Evolutionary conservation across 30 jellyfish, hydroid and myxozoan genomes (phyloP), one percentile per base, ranked within the genome.

Genomic region (Aurelia aurita): DNA sequence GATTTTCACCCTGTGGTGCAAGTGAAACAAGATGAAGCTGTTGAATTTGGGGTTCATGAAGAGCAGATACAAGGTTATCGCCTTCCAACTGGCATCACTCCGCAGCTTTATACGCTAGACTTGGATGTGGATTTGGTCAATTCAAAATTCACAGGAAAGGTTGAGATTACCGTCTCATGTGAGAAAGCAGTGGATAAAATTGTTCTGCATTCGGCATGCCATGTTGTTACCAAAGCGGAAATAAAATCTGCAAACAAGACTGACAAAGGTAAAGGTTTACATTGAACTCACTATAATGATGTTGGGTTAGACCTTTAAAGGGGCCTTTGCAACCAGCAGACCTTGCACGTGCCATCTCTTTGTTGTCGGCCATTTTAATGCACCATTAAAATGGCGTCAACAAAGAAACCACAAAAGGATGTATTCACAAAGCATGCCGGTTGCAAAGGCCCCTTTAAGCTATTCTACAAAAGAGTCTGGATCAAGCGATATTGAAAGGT

Each of bases 51-150:
- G 57, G 79, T 31, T 18, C 18, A 22, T 19, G 58, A 14, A 1
- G 69, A 77, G 44, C 44, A 72, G 28, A 14, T 31, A 3, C 79
- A 59, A 77, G 79, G 66, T 71, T 77, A 60, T 77, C 84, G 94
- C 57, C 87, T 91, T 3, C 97, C 95, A 7, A 74, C 64, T 22
- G 53, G 75, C n/a, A 29, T 91, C 12, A 47, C 49, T 20, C 98
- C 98, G 69, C 39, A 26, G 64, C 49, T 28, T 23, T 91, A 91
- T 53, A 45, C 49, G 21, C 18, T 91, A 71, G 55, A 31, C 2
- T 25, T 91, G 8, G 46, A 85, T 62, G 88, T 91, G 19, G 55
- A 64, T 47, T 15, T 70, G 72, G 51, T 54, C 23, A 34, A 66
- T 27, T 89, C 60, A 14, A 27, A 15, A 47, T 83, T 18, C 58